Base-by-base conservation (phyloP, 2,113 vertebrate species). In the Pollimyrus isidori region DNA sequence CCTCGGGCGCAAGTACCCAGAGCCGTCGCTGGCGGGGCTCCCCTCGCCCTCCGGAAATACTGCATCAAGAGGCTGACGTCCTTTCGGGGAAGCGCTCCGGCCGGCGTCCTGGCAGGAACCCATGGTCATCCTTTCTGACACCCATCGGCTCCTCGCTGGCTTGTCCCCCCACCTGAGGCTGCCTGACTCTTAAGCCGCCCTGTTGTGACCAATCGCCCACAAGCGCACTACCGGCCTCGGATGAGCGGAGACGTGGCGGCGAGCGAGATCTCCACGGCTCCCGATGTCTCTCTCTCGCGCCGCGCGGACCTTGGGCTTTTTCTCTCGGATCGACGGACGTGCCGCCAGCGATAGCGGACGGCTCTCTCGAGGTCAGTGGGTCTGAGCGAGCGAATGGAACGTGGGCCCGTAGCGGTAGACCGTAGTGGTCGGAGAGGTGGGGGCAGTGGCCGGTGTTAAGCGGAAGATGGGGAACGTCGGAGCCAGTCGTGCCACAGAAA, bases 401-500 rank as follows among this genome's bases (percentile, higher is more conserved):
- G 3, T 11, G 46, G 86, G n/a, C 62, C 21, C 56, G 56, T 88
- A 88, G 52, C 10, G 26, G 80, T 92, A 90, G 92, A 88, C 35
- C 13, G 19, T 19, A 53, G 52, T 53, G 52, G 3, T 53, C 19
- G 52, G 4, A 17, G 52, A 21, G 52, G 52, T 53, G 17, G 73
- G 46, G 65, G 80, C 87, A 35, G n/a, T 50, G 87, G 90, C 11
- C 23, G 90, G 83, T 88, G 91, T 48, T 88, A 89, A 50, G 89
- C 62, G 91, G 84, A 91, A 87, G 91, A 90, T 39, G 58, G 49
- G 91, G 92, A 95, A 93, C 93, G 95, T 95, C 87, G 84, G 92
- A 92, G 87, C 91, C 95, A 95, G 94, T 92, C 95, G 94, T 90
- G 88, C 23, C 13, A 19, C 76, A 10, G 58, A 52, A 92, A 92